Base-by-base conservation (phyloP, 2,113 vertebrate species). In the Leucopternis melanops region DNA sequence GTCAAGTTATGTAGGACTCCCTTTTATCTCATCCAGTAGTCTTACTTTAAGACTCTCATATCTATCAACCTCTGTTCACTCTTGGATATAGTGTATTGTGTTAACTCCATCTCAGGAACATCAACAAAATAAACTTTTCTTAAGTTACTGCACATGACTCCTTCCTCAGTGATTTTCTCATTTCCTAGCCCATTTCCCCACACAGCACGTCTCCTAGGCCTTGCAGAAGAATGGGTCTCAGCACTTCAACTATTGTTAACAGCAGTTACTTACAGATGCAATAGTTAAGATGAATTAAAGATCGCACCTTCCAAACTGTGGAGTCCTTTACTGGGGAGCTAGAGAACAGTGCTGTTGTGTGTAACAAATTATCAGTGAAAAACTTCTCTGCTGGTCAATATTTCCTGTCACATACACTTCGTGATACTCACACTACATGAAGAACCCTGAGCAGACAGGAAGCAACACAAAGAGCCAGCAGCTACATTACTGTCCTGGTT, bases 361-460 rank as follows among this genome's bases (percentile, higher is more conserved):
- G 11, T 7, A 18, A 36, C 14, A 65, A 45, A 6, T 34, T 32
- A 44, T 23, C 54, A 36, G 31, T 25, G 9, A 69, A 40, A 17
- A 44, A 13, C 4, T 18, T 59, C 32, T 50, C 34, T 44, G 29
- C 38, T 59, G 20, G 6, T 73, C 58, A 66, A 19, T 34, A 29
- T 42, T 81, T 32, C 47, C 32, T 4, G 1, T 38, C 15, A 31
- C 0, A 2, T 27, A 66, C 23, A 12, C 31, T 69, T 45, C 7
- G 16, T 16, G 16, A 40, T 16, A 55, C 22, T n/a, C 7, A 3
- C 3, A 1, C n/a, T 40, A 72, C 5, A n/a, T 1, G 1, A 36
- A 57, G 26, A 93, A 38, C 31, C 13, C 34, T 4, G 26, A 59
- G 27, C 36, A 81, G 27, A 49, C 11, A 84, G 55, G 36, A 82